A percentile compares a stretch with the other conserved stretches of the same genome.
Conservation (phyloP, 2,113 vertebrate genomes). For the Meles meles region DNA sequence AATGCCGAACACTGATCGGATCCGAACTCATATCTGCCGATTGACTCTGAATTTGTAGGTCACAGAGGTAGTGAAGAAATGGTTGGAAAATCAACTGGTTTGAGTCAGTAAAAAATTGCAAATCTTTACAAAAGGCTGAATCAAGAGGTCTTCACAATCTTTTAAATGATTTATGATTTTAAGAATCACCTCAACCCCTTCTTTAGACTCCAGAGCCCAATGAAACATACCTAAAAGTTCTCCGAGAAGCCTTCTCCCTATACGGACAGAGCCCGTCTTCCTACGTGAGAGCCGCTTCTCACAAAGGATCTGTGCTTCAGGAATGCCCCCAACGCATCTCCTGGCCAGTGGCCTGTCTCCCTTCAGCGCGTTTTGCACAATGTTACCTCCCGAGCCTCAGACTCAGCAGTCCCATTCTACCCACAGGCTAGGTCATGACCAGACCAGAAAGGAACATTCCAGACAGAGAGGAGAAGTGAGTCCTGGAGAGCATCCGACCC, state of each 20-base stretch:
- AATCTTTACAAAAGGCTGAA: neutral
- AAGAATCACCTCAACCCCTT: neutral
- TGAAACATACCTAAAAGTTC: neutral
- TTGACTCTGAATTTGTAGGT: neutral
- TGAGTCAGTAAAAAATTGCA: neutral
- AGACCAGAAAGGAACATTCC: neutral
- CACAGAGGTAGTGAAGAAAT: neutral
- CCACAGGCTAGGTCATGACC: neutral
- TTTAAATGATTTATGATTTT: neutral
- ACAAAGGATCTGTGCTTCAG: neutral
- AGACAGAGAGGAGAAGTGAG: neutral
- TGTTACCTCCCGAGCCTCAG: neutral
- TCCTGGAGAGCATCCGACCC: neutral
- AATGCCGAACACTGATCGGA: neutral
- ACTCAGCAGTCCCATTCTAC: fast-evolving
- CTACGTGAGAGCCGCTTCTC: neutral
- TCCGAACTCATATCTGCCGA: neutral
- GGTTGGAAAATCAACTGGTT: neutral
- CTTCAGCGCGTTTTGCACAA: neutral
- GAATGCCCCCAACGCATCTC: neutral
- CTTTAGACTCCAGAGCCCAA: neutral
- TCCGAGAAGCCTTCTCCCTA: neutral
- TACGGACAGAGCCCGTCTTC: neutral
- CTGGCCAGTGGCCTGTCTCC: neutral
- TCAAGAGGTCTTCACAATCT: neutral